phyloP scores from a whole-genome alignment of 2,113 vertebrate genomes.

The Callipepla californica region DNA sequence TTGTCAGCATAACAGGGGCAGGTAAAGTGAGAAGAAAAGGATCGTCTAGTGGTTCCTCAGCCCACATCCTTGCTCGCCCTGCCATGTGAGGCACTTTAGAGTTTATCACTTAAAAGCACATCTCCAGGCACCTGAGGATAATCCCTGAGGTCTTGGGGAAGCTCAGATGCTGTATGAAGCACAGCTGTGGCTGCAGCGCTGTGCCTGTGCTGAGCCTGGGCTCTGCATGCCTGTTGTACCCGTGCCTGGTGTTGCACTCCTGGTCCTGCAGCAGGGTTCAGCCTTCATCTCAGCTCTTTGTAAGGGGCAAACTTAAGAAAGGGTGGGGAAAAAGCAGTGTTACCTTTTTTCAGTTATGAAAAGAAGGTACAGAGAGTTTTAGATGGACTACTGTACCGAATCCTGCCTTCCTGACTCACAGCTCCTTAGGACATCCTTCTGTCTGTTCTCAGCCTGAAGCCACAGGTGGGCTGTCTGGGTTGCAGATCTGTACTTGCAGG shows the following conservation, averaged over 20 bases:
- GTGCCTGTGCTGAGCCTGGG: background rate
- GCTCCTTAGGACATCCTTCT: background rate
- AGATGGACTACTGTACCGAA: background rate
- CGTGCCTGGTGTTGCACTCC: accelerated
- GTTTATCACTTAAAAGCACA: background rate
- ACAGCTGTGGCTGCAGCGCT: background rate
- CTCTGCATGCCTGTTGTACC: background rate
- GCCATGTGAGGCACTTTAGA: background rate
- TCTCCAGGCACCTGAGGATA: background rate
- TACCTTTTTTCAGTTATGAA: background rate
- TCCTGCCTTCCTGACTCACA: background rate
- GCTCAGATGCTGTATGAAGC: background rate
- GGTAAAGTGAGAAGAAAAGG: background rate
- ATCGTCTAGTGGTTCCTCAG: background rate
- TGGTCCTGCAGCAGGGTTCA: background rate
- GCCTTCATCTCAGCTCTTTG: background rate
- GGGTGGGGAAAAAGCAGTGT: background rate
- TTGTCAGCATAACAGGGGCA: background rate
- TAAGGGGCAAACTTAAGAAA: background rate
- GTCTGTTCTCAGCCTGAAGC: background rate
- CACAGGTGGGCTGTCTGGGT: background rate
- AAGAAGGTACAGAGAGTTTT: background rate
- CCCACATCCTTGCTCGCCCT: background rate
- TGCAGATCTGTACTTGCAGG: background rate
- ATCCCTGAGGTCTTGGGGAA: background rate